These are phyloP conservation scores for Platyscapa corneri DNA, from an alignment of 1,140 invertebrate genomes.

Conservation along the genomic window DNA sequence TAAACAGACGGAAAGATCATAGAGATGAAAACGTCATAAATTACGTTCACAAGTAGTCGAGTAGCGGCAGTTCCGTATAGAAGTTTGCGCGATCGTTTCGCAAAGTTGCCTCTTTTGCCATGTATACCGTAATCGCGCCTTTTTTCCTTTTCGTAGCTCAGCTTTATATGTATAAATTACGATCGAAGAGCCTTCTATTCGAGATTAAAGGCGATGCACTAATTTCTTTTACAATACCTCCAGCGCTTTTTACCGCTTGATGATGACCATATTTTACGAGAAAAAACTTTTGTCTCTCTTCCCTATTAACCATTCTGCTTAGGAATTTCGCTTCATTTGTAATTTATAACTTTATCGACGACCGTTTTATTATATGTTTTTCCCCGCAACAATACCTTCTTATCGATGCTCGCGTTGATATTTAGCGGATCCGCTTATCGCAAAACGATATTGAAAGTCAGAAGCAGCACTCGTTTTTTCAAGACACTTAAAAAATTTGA, in stretches of 20 bases:
- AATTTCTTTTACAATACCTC: neutral
- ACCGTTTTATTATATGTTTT: neutral
- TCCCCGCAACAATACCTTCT: too few relatives aligned
- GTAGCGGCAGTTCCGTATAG: neutral
- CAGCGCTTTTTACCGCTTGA: neutral
- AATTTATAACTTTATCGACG: neutral
- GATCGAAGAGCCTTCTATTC: neutral
- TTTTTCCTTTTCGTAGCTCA: neutral
- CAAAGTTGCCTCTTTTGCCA: neutral
- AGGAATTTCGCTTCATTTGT: neutral
- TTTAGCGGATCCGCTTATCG: neutral
- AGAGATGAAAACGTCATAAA: slow-evolving; percentile 41
- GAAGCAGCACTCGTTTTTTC: too few relatives aligned
- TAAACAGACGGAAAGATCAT: slow-evolving; percentile 37
- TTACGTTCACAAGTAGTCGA: slow-evolving; percentile 21
- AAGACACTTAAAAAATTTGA: neutral
- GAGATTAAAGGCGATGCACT: neutral
- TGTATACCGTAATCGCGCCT: neutral
- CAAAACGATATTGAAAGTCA: neutral
- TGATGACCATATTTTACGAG: neutral
- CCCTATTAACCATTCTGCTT: neutral
- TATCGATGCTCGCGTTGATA: neutral
- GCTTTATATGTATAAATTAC: neutral
- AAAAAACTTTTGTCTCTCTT: neutral
- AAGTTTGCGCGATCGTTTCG: neutral